Base-by-base conservation (phyloP, 2,797 vertebrate species). In the Schizopygopsis pylzovi region DNA sequence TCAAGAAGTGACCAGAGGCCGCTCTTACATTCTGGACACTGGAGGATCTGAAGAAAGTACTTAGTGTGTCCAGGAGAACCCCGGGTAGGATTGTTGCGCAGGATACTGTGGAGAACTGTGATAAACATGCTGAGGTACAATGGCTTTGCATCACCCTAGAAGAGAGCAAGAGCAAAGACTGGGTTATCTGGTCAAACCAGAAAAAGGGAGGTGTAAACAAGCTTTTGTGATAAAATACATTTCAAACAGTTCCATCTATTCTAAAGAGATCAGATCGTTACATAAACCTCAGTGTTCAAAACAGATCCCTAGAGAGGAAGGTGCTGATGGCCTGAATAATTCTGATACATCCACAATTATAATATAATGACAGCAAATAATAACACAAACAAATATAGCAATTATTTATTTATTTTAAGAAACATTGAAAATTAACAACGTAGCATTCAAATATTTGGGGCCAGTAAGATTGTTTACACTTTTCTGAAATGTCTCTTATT, bases 11-110 rank as follows among this genome's bases (percentile, higher is more conserved):
- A 83, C 95, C 94, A 96, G 56, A 90, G 41, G 16, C 94, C 94
- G 1, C 12, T 82, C 78, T 95, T 94, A 85, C 95, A 96, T 37
- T 80, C 86, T 63, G 95, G 95, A 90, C 95, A 96, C 93, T 98
- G 98, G 90, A 97, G 94, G 90, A 96, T 86, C 81, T 95, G 91
- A 83, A 95, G 90, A 68, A 96, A 97, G 86, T 96, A 97, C 8
- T 87, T 92, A 45, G 94, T 91, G 90, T 93, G 93, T 18, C 85
- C 86, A 2, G 90, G 80, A 2, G 94, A 96, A 85, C 95, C 94
- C 96, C 95, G 96, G 43, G 96, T 95, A 89, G 96, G 96, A 91
- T 96, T 94, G 84, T 84, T 84, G 59, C 90, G 91, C 83, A 97
- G 90, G 86, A 96, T 39, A 87, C 92, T 83, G 75, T 94, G 95